Conservation (phyloP, 2,888 invertebrate species). For the Tuberolachnus salignus region DNA sequence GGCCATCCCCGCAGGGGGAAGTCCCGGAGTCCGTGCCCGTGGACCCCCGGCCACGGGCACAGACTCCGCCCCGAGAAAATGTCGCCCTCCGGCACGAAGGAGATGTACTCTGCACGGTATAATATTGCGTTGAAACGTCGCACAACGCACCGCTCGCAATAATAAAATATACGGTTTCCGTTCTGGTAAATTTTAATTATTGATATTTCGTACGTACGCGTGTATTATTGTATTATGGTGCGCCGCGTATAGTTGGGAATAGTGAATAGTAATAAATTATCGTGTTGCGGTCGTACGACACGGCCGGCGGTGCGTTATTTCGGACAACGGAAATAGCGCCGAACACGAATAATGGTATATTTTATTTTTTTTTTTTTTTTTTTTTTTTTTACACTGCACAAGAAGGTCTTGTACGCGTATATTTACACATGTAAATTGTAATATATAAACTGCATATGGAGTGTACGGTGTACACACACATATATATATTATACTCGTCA, state of each 20-base stretch:
- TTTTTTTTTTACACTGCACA: too few relatives aligned
- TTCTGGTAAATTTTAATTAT: neutral
- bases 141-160: neutral
- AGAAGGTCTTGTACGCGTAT: neutral
- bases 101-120: too few relatives aligned
- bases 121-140: too few relatives aligned
- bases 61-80: conserved; percentile 53
- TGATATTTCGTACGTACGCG: too few relatives aligned
- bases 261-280: neutral
- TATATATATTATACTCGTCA: conserved; percentile 23
- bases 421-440: neutral
- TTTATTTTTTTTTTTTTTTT: neutral
- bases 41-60: conserved; percentile 25
- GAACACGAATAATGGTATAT: neutral
- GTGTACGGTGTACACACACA: neutral
- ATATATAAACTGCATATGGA: neutral
- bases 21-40: too few relatives aligned
- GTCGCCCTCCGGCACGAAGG: conserved; percentile 3
- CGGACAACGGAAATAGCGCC: neutral
- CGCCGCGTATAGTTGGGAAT: too few relatives aligned
- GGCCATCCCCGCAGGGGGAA: conserved; percentile 2
- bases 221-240: too few relatives aligned
- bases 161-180: too few relatives aligned
- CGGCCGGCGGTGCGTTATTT: neutral
- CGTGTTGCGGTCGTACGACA: neutral